Conservation (phyloP, 2,888 invertebrate species). For the Tryphoninae sp. region DNA sequence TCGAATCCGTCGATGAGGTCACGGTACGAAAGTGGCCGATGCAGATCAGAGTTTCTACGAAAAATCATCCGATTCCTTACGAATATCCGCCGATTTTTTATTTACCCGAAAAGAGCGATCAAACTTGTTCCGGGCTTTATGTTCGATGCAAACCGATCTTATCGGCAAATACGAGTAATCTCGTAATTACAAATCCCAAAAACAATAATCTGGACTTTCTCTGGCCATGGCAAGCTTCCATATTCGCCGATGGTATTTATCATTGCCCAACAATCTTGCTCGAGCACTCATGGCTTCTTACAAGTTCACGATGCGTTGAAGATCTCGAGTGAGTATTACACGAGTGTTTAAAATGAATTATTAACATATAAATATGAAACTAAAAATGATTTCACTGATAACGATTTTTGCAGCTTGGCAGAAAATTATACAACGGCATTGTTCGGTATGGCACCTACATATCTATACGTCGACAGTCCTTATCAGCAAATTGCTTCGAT, state of each 20-base stretch:
- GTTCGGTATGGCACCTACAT: slow-evolving; percentile 86
- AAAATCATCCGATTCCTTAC: slow-evolving; percentile 45
- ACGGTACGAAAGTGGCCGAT: slow-evolving; percentile 59
- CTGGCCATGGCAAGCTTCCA: slow-evolving; percentile 89
- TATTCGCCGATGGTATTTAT: slow-evolving; percentile 87
- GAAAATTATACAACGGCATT: slow-evolving; percentile 85
- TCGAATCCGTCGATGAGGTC: slow-evolving; percentile 69
- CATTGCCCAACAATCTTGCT: slow-evolving; percentile 88
- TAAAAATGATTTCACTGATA: not conserved
- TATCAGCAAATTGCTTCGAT: slow-evolving; percentile 88
- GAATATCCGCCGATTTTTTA: slow-evolving; percentile 59
- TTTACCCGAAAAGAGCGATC: slow-evolving; percentile 43
- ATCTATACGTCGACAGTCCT: slow-evolving; percentile 84
- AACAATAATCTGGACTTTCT: slow-evolving; percentile 74
- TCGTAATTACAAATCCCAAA: slow-evolving; percentile 60
- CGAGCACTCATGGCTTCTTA: slow-evolving; percentile 86
- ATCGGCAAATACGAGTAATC: slow-evolving; percentile 38
- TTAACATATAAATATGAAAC: not conserved
- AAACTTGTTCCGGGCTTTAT: slow-evolving; percentile 71
- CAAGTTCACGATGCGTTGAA: slow-evolving; percentile 82
- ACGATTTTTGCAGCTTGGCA: slow-evolving; percentile 80
- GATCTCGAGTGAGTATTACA: slow-evolving; percentile 80
- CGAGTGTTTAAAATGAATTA: not conserved
- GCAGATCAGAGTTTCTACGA: slow-evolving; percentile 37
- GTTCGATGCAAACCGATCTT: slow-evolving; percentile 72